Evolutionary conservation across 1,140 invertebrate genomes (phyloP), one percentile per base, ranked within the genome.

Genomic region (Asobara japonica): DNA sequence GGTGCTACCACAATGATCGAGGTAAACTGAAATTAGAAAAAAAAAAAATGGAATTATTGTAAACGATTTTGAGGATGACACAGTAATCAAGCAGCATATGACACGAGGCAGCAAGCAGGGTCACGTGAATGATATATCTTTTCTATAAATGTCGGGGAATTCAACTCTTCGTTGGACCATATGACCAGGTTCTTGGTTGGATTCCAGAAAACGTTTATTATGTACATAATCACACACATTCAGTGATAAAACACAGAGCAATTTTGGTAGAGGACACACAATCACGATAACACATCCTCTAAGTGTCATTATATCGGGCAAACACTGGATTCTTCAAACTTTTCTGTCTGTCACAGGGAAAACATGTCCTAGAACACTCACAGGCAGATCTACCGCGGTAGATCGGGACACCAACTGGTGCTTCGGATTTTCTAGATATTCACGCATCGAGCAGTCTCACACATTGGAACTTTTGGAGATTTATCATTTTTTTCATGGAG

Each of bases 361-460:
- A 36, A 36, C 31, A 36, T 84, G 82, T 85, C 85, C 83, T 87
- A 86, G 86, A 71, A 71, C 84, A 87, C 84, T 83, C 81, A 85
- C 86, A 86, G 79, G 85, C 84, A 86, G 83, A 84, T 81, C 86
- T 87, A 87, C 81, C 79, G 83, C 81, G 11, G 82, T 77, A 80
- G 85, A 83, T 78, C 84, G 85, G 84, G 20, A 18, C 20, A 56
- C 51, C 51, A 56, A 56, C 51, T 56, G 51, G 22, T 56, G 18
- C 25, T 79, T 80, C 73, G 3, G 82, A 72, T 83, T 77, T 83
- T 80, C 77, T 80, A 78, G 78, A 80, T 64, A 70, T 74, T 76
- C 76, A 67, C 82, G 77, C 77, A 80, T 82, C 82, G 83, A 86
- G 84, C 82, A 78, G 79, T 56, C 41, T 8, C 22, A 10, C 2